Evolutionary conservation across 2,797 vertebrate species (phyloP).

Genomic region (Macropus fuliginosus): DNA sequence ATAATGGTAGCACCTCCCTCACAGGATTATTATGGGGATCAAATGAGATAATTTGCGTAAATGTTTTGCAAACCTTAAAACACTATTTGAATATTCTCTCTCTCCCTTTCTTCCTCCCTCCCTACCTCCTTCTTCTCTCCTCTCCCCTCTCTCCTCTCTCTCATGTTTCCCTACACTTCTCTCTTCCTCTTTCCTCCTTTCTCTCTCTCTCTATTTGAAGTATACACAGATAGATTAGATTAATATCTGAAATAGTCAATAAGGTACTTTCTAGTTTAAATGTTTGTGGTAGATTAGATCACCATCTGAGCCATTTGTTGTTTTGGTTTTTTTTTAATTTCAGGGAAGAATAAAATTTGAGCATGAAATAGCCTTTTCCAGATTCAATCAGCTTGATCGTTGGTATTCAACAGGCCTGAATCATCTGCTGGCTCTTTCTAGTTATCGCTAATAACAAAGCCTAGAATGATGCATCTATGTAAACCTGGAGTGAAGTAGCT

Average conservation of each 20-base stretch:
- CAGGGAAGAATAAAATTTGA: background rate
- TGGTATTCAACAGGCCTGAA: background rate
- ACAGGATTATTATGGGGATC: background rate
- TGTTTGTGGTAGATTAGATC: background rate
- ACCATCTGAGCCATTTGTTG: background rate
- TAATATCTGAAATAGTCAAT: background rate
- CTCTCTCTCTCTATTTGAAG: background rate
- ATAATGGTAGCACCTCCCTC: background rate
- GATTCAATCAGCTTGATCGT: background rate
- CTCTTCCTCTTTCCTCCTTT: background rate
- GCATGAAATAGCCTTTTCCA: background rate
- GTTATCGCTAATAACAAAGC: slow-evolving; percentile 45
- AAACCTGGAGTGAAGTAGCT: slow-evolving; percentile 23
- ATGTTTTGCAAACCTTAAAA: background rate
- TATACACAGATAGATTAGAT: background rate
- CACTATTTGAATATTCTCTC: background rate
- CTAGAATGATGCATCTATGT: background rate
- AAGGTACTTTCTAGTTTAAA: background rate
- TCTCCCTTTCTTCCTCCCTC: background rate
- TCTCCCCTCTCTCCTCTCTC: background rate
- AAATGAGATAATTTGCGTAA: background rate
- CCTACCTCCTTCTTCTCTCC: rapidly evolving
- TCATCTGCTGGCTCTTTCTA: slow-evolving; percentile 32
- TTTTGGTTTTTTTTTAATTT: background rate
- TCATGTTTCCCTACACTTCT: background rate